These are phyloP conservation scores for Caenorhabditis sp. DNA, from an alignment of 2,888 invertebrate genomes.

Conservation along the genomic window DNA sequence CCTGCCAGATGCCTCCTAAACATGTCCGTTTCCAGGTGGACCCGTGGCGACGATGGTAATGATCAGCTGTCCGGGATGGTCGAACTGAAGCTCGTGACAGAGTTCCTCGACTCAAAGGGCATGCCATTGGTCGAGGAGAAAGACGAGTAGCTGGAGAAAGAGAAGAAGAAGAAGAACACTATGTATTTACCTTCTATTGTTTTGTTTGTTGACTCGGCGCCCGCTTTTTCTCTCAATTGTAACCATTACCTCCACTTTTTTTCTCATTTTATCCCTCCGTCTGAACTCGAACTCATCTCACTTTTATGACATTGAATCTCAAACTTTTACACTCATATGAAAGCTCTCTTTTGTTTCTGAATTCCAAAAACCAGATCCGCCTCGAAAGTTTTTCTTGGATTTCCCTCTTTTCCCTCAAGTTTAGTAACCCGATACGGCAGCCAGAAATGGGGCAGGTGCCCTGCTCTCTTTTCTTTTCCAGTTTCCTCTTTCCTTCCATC, in stretches of 20 bases:
- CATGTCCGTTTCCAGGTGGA: constrained; percentile 48
- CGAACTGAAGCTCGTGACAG: constrained; percentile 67
- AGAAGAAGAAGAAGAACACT: constrained; percentile 51
- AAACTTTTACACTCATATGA: not conserved
- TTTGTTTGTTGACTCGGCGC: constrained; percentile 53
- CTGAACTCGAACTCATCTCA: not conserved
- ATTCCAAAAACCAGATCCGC: constrained; percentile 33
- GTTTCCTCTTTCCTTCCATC: constrained; percentile 16
- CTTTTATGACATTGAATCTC: constrained; percentile 36
- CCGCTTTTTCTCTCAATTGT: constrained; percentile 37
- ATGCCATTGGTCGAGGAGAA: constrained; percentile 51
- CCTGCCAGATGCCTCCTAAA: not conserved
- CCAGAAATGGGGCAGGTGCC: constrained; percentile 44
- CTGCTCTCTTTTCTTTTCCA: constrained; percentile 12
- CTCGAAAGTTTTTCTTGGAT: constrained; percentile 26
- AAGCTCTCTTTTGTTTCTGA: not conserved
- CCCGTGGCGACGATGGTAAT: constrained; percentile 70
- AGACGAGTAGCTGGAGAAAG: constrained; percentile 55
- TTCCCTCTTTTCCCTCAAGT: constrained; percentile 1
- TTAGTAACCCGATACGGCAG: constrained; percentile 41
- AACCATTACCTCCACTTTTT: constrained; percentile 32
- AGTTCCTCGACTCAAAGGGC: constrained; percentile 68
- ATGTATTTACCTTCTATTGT: constrained; percentile 58
- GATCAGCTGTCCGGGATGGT: constrained; percentile 71
- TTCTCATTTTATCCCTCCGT: constrained; percentile 25